A percentile compares a stretch with the other conserved stretches of the same genome.
Conservation (phyloP, 2,888 invertebrate species). For the Marronus borbonicus region DNA sequence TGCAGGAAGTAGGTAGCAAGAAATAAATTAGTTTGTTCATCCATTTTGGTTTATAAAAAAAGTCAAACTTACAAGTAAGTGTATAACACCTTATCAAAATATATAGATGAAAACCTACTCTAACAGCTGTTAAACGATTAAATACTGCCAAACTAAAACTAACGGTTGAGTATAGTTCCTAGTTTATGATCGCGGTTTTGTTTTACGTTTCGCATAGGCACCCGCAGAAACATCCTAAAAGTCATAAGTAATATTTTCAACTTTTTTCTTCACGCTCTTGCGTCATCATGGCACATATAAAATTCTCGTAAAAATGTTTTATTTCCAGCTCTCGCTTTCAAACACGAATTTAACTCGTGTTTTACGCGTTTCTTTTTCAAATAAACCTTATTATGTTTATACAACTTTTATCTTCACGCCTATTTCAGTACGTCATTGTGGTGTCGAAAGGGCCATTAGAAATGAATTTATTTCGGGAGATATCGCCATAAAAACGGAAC, state of each 20-base stretch:
- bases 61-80: too few relatives aligned
- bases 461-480: slow-evolving; percentile 41
- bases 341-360: slow-evolving; percentile 30
- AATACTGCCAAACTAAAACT: too few relatives aligned
- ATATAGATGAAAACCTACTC: too few relatives aligned
- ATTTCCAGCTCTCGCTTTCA: slow-evolving; percentile 27
- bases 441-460: slow-evolving; percentile 39
- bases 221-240: not conserved
- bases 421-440: slow-evolving; percentile 30
- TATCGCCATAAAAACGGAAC: slow-evolving; percentile 40
- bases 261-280: not conserved
- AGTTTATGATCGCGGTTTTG: too few relatives aligned
- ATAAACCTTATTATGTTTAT: slow-evolving; percentile 40
- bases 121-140: too few relatives aligned
- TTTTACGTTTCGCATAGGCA: too few relatives aligned
- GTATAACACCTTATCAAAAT: too few relatives aligned
- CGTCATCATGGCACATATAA: slow-evolving; percentile 3
- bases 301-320: slow-evolving; percentile 28
- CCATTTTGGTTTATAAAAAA: too few relatives aligned
- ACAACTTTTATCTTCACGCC: slow-evolving; percentile 41
- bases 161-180: too few relatives aligned
- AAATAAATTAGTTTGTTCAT: too few relatives aligned
- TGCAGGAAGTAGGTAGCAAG: too few relatives aligned
- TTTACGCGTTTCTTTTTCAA: slow-evolving; percentile 31
- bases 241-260: not conserved